Percentiles rank a stretch among this genome's conserved stretches.
Conservation (phyloP, 2,797 vertebrate species). For the Aldrovandia affinis region DNA sequence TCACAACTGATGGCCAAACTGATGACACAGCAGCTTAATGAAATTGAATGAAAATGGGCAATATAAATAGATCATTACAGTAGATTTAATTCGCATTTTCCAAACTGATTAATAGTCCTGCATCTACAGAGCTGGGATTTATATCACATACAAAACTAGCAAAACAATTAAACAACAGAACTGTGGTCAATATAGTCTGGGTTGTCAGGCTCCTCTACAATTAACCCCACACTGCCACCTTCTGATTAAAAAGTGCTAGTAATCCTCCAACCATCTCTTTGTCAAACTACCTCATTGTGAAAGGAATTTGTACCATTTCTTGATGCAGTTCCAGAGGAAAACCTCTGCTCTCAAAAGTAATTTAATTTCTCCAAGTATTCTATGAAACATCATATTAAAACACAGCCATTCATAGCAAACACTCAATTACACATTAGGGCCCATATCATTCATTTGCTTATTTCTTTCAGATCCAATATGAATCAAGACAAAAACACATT, state of each 20-base stretch:
- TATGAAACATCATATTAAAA: constrained; percentile 17
- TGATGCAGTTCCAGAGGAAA: background rate
- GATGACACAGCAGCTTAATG: constrained; percentile 62
- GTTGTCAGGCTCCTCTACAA: constrained; percentile 17
- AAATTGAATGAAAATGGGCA: constrained; percentile 76
- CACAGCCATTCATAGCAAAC: constrained; percentile 10
- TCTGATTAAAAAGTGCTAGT: constrained; percentile 37
- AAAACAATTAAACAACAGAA: constrained; percentile 23
- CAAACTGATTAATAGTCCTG: constrained; percentile 23
- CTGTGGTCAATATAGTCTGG: constrained; percentile 13
- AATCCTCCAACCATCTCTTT: constrained; percentile 15
- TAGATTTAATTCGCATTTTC: constrained; percentile 11
- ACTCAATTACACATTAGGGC: constrained; percentile 3
- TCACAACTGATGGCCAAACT: constrained; percentile 7
- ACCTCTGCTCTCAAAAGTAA: constrained; percentile 11
- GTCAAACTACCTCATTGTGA: constrained; percentile 1
- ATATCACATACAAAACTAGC: constrained; percentile 28
- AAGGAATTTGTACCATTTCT: constrained; percentile 18
- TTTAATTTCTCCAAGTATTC: constrained; percentile 15
- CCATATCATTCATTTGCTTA: constrained; percentile 11
- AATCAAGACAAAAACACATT: constrained; percentile 48
- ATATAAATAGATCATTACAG: constrained; percentile 39
- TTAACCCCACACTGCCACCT: constrained; percentile 40
- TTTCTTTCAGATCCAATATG: constrained; percentile 69
- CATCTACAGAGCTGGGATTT: constrained; percentile 26